Evolutionary conservation across 2,113 vertebrate species (phyloP), one percentile per base, ranked within the genome.

Genomic region (Phrynocephalus versicolor): DNA sequence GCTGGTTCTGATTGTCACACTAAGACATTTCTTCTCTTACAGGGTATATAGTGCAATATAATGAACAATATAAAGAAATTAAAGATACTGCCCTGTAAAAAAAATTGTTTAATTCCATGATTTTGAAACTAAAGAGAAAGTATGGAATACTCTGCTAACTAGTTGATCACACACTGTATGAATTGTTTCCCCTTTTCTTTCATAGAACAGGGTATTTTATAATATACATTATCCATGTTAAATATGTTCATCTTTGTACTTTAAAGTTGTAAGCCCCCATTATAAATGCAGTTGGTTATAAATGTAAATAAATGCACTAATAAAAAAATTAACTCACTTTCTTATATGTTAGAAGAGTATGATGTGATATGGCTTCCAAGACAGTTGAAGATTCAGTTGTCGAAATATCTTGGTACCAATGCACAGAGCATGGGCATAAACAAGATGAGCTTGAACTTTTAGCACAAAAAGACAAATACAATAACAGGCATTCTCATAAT

Each of bases 281-380:
- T 30, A 13, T 41, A 77, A 85, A n/a, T 21, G 55, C n/a, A n/a
- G n/a, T n/a, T n/a, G n/a, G n/a, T 69, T 39, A 78, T 4, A 84
- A 77, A 39, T 30, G 39, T 70, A 69, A 45, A 57, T 23, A 73
- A 69, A 57, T 35, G 58, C 55, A 35, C 23, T n/a, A 80, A 74
- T 79, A 85, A 86, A 85, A 55, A 85, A 55, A 45, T 72, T 55
- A n/a, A 57, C 3, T 18, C 23, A 10, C 51, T 73, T 60, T 64
- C n/a, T 80, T 23, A 9, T 57, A n/a, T 37, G 64, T 78, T 37
- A 60, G 55, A 35, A 35, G 15, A 35, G 3, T 60, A 57, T 51
- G n/a, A n/a, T n/a, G n/a, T n/a, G 6, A 51, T 15, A 10, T 16
- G 12, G 13, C 45, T 77, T 33, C 51, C 16, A 60, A 12, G 21